These are phyloP conservation scores for Metacarcinus magister DNA, from an alignment of 2,888 invertebrate species.

Conservation along the genomic window DNA sequence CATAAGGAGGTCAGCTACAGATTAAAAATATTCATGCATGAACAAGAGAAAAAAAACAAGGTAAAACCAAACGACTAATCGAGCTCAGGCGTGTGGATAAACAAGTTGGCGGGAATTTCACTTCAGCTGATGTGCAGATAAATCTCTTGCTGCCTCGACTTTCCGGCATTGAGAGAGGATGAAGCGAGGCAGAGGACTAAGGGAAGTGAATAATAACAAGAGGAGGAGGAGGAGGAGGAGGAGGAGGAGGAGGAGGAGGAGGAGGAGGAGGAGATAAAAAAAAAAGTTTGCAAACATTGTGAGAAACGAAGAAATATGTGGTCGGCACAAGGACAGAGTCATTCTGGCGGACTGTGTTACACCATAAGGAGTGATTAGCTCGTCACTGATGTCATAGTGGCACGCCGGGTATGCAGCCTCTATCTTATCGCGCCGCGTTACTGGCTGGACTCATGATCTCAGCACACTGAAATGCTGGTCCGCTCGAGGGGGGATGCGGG, in stretches of 20 bases:
- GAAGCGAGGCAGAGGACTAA: neutral
- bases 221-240: neutral
- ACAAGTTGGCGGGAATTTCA: neutral
- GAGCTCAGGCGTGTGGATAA: neutral
- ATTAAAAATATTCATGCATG: neutral
- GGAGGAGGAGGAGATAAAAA: neutral
- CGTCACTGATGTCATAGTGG: neutral
- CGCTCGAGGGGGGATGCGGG: neutral
- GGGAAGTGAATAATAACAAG: neutral
- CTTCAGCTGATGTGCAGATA: neutral
- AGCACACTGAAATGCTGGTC: slow-evolving; percentile 26
- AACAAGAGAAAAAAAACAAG: neutral
- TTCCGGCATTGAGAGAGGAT: neutral
- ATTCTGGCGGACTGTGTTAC: neutral
- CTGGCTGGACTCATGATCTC: slow-evolving; percentile 11
- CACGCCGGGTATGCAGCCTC: neutral
- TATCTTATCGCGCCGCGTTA: neutral
- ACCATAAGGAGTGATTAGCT: neutral
- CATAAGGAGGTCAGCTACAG: neutral
- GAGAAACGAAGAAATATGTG: too few species aligned
- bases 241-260: neutral
- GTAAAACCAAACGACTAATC: neutral
- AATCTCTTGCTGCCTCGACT: neutral
- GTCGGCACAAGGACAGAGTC: neutral
- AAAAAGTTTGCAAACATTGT: neutral